These are phyloP conservation scores for Ennomos fuscantarius DNA, from an alignment of 2,888 invertebrate species.

Conservation along the genomic window DNA sequence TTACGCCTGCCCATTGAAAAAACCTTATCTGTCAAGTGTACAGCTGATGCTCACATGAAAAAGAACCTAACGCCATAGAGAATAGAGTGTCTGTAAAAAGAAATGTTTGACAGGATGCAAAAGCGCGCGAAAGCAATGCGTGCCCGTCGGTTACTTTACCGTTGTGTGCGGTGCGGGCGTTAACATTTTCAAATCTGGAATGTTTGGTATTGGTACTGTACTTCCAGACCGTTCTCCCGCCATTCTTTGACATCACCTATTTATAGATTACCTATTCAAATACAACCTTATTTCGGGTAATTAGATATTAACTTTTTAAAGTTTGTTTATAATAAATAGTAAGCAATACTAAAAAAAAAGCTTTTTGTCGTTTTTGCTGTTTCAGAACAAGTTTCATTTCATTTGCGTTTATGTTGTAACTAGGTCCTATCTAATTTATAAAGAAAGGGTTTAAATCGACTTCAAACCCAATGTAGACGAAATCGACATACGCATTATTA, in stretches of 20 bases:
- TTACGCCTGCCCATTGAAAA: constrained; percentile 32
- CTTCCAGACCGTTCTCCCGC: constrained; percentile 35
- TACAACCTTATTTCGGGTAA: neutral
- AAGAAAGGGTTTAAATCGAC: no score
- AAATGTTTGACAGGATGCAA: constrained; percentile 40
- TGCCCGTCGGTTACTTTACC: constrained; percentile 64
- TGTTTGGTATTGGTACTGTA: constrained; percentile 27
- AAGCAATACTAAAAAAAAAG: no score
- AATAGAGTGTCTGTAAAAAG: constrained; percentile 18
- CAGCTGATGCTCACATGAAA: constrained; percentile 14
- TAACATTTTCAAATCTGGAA: constrained; percentile 49
- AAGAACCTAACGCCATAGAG: constrained; percentile 4
- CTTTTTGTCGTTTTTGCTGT: no score
- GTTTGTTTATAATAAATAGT: no score
- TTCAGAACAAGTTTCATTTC: no score
- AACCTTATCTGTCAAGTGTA: constrained; percentile 40
- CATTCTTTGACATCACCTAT: constrained; percentile 12
- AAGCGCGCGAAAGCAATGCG: constrained; percentile 62
- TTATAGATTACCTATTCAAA: neutral
- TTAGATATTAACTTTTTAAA: neutral
- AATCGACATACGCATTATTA: no score
- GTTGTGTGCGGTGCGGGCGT: constrained; percentile 53
- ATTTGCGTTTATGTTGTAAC: no score
- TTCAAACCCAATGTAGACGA: no score
- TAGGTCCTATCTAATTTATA: no score